Conservation (phyloP, 1,140 invertebrate species). For the Drosophila mojavensis region DNA sequence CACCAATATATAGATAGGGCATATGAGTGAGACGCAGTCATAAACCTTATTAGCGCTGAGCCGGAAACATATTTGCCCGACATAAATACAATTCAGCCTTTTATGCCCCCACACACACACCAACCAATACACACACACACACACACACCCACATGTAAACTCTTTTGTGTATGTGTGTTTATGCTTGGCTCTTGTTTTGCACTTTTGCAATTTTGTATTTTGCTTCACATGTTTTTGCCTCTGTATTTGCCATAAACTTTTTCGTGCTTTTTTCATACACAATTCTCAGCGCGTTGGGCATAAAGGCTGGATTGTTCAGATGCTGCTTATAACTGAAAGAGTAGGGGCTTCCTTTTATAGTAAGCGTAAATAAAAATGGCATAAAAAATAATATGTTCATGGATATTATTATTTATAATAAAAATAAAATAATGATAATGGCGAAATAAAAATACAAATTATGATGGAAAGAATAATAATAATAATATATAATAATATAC, state of each 20-base stretch:
- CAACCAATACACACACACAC: neutral
- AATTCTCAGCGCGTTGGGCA: constrained; percentile 22
- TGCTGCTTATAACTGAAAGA: neutral
- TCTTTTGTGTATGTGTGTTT: constrained; percentile 11
- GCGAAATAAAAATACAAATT: no score
- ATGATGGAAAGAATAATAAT: neutral
- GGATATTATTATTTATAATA: no score
- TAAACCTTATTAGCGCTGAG: constrained; percentile 81
- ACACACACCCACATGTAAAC: neutral
- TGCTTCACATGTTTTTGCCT: constrained; percentile 61
- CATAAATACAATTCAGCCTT: constrained; percentile 73
- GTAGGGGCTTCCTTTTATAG: neutral
- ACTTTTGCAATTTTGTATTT: constrained; percentile 73
- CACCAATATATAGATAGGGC: constrained; percentile 2
- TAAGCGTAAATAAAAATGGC: neutral
- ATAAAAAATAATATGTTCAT: no score
- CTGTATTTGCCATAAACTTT: constrained; percentile 49
- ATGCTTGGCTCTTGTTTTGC: constrained; percentile 59
- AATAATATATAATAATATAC: no score
- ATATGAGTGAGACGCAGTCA: constrained; percentile 50
- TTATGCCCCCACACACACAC: constrained; percentile 38
- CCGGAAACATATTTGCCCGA: constrained; percentile 80
- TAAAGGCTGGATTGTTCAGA: constrained; percentile 14
- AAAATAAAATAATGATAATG: no score
- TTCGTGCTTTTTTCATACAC: constrained; percentile 36